These are phyloP conservation scores for Stegodyphus dumicola DNA, from an alignment of 1,140 invertebrate species.

Conservation along the genomic window DNA sequence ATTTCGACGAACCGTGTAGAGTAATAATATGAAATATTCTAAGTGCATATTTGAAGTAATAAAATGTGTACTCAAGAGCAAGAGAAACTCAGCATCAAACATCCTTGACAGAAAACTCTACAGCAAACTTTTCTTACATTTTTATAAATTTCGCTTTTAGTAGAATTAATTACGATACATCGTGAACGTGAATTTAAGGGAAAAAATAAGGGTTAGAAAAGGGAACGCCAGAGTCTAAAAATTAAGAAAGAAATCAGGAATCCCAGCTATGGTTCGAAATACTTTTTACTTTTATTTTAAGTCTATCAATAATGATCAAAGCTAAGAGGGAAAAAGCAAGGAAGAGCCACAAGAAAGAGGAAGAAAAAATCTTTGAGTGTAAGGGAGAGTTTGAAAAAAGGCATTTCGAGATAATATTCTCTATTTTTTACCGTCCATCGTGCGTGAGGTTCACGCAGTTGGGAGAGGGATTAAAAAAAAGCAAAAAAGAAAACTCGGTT, in stretches of 20 bases:
- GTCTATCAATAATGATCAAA: conserved; percentile 59
- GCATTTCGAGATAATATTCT: not conserved
- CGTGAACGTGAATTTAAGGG: not conserved
- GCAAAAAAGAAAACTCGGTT: not conserved
- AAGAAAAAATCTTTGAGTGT: not conserved
- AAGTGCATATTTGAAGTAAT: no score
- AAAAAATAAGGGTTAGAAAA: not conserved
- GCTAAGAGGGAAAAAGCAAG: conserved; percentile 25
- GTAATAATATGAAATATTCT: no score
- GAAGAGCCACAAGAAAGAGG: not conserved
- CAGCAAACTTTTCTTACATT: not conserved
- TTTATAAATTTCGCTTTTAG: not conserved
- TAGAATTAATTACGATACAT: conserved; percentile 55
- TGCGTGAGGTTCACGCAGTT: not conserved
- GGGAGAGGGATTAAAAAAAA: not conserved
- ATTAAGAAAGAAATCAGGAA: not conserved
- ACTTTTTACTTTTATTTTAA: conserved; percentile 9
- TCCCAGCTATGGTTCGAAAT: not conserved
- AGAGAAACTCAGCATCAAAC: no score
- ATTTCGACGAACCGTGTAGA: no score
- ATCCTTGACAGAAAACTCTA: no score
- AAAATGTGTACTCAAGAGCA: no score
- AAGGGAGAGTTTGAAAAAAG: conserved; percentile 12
- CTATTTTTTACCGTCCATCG: not conserved
- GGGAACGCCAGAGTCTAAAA: not conserved